phyloP scores from a whole-genome alignment of 2,113 vertebrate genomes.

The Brachypteracias leptosomus region DNA sequence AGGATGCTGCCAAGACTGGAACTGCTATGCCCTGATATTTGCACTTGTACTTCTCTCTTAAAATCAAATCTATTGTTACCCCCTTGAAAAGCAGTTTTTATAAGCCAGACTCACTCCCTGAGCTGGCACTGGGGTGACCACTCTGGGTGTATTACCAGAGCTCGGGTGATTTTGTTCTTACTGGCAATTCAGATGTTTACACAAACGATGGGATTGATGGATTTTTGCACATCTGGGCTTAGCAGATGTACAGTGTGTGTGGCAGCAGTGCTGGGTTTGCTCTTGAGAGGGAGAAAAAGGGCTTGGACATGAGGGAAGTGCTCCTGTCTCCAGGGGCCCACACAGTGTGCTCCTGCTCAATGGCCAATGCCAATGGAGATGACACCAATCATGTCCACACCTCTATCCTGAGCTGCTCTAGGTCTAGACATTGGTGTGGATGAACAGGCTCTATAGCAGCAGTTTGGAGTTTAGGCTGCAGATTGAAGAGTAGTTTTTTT shows the following conservation, averaged over 20 bases:
- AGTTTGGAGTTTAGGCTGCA: background rate
- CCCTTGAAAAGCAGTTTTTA: background rate
- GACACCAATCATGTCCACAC: background rate
- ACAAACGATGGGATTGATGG: background rate
- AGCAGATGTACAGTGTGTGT: accelerated
- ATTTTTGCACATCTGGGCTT: background rate
- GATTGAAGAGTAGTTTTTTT: background rate
- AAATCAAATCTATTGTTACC: background rate
- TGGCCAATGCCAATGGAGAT: accelerated
- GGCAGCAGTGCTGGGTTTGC: background rate
- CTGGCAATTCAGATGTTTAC: background rate
- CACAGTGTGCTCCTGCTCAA: accelerated
- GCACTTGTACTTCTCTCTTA: background rate
- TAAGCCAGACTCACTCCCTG: background rate
- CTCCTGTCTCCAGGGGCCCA: background rate
- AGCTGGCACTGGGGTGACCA: accelerated
- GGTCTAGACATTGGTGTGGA: accelerated
- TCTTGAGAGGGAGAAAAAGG: background rate
- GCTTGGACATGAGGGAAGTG: background rate
- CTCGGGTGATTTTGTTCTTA: background rate
- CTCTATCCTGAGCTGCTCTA: background rate
- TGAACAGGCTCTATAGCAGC: background rate
- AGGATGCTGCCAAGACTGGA: background rate
- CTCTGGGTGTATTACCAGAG: background rate
- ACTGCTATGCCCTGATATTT: background rate